Evolutionary conservation across 2,113 vertebrate genomes (phyloP).

Genomic region (Ifrita kowaldi): DNA sequence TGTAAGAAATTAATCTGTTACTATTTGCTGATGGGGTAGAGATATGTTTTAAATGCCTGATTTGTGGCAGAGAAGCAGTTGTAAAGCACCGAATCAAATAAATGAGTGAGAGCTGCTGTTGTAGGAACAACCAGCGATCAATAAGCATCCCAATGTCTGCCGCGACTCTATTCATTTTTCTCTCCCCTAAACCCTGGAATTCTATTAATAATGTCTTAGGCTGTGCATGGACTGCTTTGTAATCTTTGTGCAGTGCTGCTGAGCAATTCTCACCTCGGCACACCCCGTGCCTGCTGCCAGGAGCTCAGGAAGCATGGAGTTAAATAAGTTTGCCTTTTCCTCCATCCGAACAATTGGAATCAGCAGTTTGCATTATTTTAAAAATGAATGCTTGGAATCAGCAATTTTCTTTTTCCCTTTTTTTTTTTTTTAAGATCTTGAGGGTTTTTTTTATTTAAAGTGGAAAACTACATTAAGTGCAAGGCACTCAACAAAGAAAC

Average conservation of each 20-base stretch:
- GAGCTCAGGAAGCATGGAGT: constrained; percentile 74
- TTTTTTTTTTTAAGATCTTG: constrained; percentile 64
- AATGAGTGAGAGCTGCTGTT: background rate
- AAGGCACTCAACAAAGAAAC: constrained; percentile 80
- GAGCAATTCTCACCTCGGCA: background rate
- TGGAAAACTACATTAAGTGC: constrained; percentile 84
- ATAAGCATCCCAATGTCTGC: background rate
- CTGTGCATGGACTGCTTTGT: background rate
- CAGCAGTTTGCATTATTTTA: constrained; percentile 84
- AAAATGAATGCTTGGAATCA: constrained; percentile 80
- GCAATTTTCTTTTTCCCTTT: constrained; percentile 71
- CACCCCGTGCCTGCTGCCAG: background rate
- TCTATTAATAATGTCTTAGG: background rate
- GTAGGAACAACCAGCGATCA: background rate
- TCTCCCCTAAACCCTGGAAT: background rate
- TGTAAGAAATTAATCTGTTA: background rate
- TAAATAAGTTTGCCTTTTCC: constrained; percentile 73
- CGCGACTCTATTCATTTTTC: background rate
- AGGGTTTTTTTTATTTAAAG: constrained; percentile 81
- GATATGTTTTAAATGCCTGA: background rate
- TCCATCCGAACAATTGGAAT: constrained; percentile 76
- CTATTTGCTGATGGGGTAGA: background rate
- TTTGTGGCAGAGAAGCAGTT: background rate
- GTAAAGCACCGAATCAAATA: background rate
- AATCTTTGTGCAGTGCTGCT: background rate